Evolutionary conservation across 2,797 vertebrate genomes (phyloP), one percentile per base, ranked within the genome.

Genomic region (Artibeus lituratus): DNA sequence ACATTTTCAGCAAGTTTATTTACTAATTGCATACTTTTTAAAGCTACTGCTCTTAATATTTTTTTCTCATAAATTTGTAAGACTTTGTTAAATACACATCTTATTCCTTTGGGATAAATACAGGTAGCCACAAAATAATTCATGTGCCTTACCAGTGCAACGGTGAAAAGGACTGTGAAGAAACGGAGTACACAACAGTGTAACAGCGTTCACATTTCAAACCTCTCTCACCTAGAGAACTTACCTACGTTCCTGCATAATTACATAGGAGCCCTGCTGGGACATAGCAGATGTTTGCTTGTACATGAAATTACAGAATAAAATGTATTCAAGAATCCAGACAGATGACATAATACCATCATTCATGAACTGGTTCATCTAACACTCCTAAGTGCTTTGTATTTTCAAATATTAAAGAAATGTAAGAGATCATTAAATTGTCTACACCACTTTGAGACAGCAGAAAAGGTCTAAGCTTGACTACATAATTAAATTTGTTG

Each of bases 351-450:
- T 7, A 90, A 39, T 39, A 57, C 10, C 21, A 73, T 85, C 93
- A 89, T 49, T 67, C 37, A 78, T 62, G 77, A 94, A 76, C 39
- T 85, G 47, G 51, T 81, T 90, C 8, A 94, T n/a, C 12, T 87
- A 88, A 88, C 57, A 57, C 16, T 95, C 67, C 18, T 91, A 53
- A 59, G 29, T 24, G 19, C 10, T 42, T 81, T 92, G 1, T 74
- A 77, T 90, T 92, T 94, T 76, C 22, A 88, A 95, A 87, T 73
- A 49, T 49, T 76, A 53, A 87, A 95, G 42, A 89, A 8, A 86
- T 37, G 85, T 82, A 32, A 72, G 57, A 35, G 73, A 62, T 19
- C 22, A 44, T 72, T 51, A 59, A 35, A 81, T 37, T 76, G 82
- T 49, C 72, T 82, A 74, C 18, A 49, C 32, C 9, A 78, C 29